Conservation (phyloP, 1,140 invertebrate species). For the Tribolium madens region DNA sequence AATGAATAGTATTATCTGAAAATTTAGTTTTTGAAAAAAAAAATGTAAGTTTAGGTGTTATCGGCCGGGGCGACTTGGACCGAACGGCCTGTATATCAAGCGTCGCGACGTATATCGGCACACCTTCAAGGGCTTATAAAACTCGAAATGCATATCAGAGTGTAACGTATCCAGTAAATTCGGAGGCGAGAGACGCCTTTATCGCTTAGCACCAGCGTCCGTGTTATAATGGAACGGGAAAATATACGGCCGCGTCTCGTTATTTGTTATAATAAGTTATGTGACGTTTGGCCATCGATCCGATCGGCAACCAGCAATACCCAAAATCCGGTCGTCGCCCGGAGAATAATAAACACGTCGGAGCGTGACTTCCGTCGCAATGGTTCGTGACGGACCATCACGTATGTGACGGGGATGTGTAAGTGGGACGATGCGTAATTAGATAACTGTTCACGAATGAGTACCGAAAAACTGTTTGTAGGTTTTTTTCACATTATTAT, state of each 20-base stretch:
- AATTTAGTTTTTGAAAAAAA: too few relatives aligned
- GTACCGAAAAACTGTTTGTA: slow-evolving; percentile 8
- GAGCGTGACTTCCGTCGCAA: slow-evolving; percentile 40
- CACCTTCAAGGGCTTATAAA: slow-evolving; percentile 56
- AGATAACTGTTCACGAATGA: slow-evolving; percentile 18
- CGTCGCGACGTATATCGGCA: slow-evolving; percentile 55
- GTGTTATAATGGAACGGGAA: slow-evolving; percentile 56
- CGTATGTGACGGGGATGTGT: too few relatives aligned
- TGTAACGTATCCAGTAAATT: slow-evolving; percentile 55
- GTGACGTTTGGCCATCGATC: slow-evolving; percentile 15
- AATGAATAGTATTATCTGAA: too few relatives aligned
- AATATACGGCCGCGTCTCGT: slow-evolving; percentile 54
- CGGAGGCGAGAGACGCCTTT: slow-evolving; percentile 55
- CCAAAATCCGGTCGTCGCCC: slow-evolving; percentile 7
- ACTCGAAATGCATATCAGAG: slow-evolving; percentile 58
- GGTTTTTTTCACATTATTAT: slow-evolving; percentile 22
- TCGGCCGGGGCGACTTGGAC: too few relatives aligned
- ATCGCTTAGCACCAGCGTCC: slow-evolving; percentile 56
- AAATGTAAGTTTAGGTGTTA: slow-evolving; percentile 13
- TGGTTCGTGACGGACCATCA: slow-evolving; percentile 23
- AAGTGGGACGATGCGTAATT: neutral
- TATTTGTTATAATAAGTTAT: slow-evolving; percentile 41
- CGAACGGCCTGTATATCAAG: slow-evolving; percentile 54
- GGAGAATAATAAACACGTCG: slow-evolving; percentile 34
- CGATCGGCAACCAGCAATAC: neutral